phyloP scores from a whole-genome alignment of 2,888 invertebrate genomes.

The Metellina segmentata region DNA sequence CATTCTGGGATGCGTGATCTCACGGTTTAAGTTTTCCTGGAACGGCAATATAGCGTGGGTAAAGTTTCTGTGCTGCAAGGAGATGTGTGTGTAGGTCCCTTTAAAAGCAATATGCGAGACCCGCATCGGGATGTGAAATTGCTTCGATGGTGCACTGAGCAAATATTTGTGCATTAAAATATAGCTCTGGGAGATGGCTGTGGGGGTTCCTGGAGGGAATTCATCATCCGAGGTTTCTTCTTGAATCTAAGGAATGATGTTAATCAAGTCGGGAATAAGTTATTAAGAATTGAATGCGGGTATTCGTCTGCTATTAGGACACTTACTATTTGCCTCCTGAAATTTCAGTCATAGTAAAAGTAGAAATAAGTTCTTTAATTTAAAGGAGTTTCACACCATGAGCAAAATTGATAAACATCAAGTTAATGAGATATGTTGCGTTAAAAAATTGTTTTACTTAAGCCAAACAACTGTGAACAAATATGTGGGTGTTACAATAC shows the following conservation, averaged over 20 bases:
- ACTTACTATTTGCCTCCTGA: no score
- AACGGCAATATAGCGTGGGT: background rate
- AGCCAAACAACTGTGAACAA: background rate
- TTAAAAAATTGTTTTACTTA: no score
- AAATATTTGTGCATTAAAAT: slow-evolving; percentile 29
- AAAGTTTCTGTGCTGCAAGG: slow-evolving; percentile 2
- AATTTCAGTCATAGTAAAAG: no score
- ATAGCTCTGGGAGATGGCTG: background rate
- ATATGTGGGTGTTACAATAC: slow-evolving; percentile 18
- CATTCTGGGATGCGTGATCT: background rate
- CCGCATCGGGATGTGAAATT: slow-evolving; percentile 1
- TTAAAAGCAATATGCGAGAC: background rate
- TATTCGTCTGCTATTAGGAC: no score
- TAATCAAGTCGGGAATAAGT: no score
- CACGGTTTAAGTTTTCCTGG: slow-evolving; percentile 1
- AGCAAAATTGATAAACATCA: no score
- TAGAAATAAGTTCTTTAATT: no score
- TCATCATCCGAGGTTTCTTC: background rate
- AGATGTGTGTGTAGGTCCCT: background rate
- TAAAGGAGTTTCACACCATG: no score
- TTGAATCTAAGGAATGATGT: no score
- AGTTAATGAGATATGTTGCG: no score
- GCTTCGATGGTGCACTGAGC: background rate
- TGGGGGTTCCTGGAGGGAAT: background rate
- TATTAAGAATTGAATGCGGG: no score